A percentile compares a stretch with the other conserved stretches of the same genome.
Evolutionary conservation across 2,113 vertebrate species (phyloP).

Genomic region (Hippocampus mohnikei): DNA sequence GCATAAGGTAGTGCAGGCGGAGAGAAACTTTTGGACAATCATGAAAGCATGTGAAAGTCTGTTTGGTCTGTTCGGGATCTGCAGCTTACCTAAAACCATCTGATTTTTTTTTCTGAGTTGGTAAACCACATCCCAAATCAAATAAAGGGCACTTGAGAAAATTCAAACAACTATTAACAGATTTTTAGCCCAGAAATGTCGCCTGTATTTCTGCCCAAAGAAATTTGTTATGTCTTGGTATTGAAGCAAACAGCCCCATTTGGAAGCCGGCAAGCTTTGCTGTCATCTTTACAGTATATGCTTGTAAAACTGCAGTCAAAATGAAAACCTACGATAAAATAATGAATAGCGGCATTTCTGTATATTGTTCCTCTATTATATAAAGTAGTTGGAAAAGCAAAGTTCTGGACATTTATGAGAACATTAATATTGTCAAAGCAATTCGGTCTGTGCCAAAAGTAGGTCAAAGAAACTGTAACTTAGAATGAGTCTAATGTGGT

Average conservation of each 20-base stretch:
- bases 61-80: conserved; percentile 22
- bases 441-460: conserved; percentile 34
- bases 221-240: conserved; percentile 17
- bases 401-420: conserved; percentile 80
- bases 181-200: conserved; percentile 15
- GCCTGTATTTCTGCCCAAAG: conserved; percentile 14
- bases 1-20: conserved; percentile 22
- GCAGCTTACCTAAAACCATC: conserved; percentile 22
- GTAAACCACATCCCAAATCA: conserved; percentile 26
- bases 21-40: conserved; percentile 29
- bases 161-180: conserved; percentile 16
- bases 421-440: conserved; percentile 73
- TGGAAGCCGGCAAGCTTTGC: conserved; percentile 13
- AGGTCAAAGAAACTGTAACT: conserved; percentile 35
- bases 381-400: conserved; percentile 78
- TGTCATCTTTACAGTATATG: background rate
- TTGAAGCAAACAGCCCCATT: conserved; percentile 45
- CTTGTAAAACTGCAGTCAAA: background rate
- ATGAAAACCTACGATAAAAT: conserved; percentile 80
- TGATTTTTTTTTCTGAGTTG: conserved; percentile 18
- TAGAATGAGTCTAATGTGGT: conserved; percentile 27
- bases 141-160: conserved; percentile 27
- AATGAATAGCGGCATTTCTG: conserved; percentile 79
- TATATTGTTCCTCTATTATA: conserved; percentile 77
- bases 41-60: conserved; percentile 23